These are phyloP conservation scores for Smutsia gigantea DNA, from an alignment of 2,797 vertebrate species.

Conservation along the genomic window DNA sequence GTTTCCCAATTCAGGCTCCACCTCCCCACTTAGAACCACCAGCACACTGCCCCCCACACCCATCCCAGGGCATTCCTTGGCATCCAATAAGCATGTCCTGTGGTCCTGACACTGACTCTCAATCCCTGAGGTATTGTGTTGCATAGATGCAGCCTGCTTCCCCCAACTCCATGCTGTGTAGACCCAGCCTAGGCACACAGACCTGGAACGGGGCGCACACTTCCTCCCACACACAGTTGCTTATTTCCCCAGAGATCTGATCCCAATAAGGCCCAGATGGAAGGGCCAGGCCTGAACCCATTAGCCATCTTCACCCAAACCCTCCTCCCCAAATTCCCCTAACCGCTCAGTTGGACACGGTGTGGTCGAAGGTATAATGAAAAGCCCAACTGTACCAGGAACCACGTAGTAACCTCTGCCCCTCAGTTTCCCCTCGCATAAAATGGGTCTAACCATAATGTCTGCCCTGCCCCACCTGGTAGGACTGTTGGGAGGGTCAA, in stretches of 20 bases:
- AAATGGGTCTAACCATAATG: not conserved
- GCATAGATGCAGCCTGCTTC: not conserved
- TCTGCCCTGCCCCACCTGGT: not conserved
- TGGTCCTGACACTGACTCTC: not conserved
- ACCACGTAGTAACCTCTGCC: not conserved
- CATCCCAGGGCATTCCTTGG: no score
- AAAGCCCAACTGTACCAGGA: not conserved
- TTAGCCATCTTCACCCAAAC: not conserved
- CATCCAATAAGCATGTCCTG: not conserved
- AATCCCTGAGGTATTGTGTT: not conserved
- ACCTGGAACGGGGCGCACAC: not conserved
- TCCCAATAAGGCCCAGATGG: not conserved
- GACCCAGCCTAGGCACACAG: accelerated
- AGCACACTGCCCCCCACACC: not conserved
- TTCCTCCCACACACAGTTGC: not conserved
- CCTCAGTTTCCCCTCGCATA: not conserved
- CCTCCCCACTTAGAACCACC: not conserved
- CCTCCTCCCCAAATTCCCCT: not conserved
- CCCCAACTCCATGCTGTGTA: accelerated
- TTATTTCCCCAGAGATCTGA: not conserved
- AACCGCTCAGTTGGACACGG: not conserved
- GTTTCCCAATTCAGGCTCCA: not conserved
- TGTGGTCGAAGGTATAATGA: not conserved
- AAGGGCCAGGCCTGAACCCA: not conserved
- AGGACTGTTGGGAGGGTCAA: not conserved